Evolutionary conservation across 2,113 vertebrate species (phyloP).

Genomic region (Bungarus multicinctus): DNA sequence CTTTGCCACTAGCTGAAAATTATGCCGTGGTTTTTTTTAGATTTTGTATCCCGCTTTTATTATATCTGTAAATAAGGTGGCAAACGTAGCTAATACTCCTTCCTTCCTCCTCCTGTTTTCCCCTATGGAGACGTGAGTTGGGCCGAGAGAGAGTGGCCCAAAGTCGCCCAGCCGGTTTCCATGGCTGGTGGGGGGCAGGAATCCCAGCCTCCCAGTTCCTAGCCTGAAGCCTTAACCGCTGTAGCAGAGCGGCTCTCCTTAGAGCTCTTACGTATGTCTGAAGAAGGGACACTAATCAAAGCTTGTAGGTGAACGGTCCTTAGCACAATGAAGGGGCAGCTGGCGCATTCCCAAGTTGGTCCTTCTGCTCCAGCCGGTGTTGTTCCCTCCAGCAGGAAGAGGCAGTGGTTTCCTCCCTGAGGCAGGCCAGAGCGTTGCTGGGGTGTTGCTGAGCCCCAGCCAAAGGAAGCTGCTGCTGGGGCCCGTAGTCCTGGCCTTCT

Average conservation of each 20-base stretch:
- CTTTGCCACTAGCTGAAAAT: conserved; percentile 26
- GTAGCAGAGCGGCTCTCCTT: not conserved
- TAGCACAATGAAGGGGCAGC: not conserved
- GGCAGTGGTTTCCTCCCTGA: not conserved
- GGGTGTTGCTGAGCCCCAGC: not conserved
- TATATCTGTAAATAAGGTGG: not conserved
- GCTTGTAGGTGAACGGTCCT: not conserved
- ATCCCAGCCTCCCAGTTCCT: too few relatives aligned
- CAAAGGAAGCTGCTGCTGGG: not conserved
- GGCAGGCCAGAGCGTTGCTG: not conserved
- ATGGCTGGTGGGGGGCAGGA: too few relatives aligned
- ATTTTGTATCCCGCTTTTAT: not conserved
- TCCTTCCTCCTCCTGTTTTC: not conserved
- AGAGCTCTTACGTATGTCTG: not conserved
- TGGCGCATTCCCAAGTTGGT: not conserved
- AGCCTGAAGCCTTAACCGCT: not conserved
- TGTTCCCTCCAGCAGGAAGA: not conserved
- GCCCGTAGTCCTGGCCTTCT: not conserved
- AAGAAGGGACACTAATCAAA: not conserved
- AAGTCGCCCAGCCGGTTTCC: not conserved
- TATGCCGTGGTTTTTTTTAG: not conserved
- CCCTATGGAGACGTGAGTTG: not conserved
- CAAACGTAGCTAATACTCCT: not conserved
- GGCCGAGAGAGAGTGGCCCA: not conserved
- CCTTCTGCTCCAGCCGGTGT: not conserved